A percentile compares a stretch with the other conserved stretches of the same genome.
Evolutionary conservation across 1,140 invertebrate species (phyloP).

Genomic region (Solen grandis): DNA sequence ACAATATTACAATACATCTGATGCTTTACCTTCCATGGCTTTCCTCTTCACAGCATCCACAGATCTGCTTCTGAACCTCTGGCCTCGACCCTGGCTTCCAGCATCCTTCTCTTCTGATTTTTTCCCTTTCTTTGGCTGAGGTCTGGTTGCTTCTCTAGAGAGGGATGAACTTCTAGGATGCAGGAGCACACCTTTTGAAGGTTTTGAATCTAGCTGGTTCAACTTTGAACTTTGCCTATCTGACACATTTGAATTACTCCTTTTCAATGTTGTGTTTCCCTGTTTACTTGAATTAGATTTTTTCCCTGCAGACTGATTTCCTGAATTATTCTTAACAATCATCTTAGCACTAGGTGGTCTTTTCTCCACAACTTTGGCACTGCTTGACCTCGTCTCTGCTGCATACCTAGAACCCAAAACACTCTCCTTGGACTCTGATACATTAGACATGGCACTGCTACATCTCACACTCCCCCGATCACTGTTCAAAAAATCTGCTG

Average conservation of each 20-base stretch:
- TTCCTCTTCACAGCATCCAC: slow-evolving; percentile 55
- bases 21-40: slow-evolving; percentile 62
- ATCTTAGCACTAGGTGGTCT: slow-evolving; percentile 47
- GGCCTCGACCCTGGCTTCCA: neutral
- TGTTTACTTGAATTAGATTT: neutral
- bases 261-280: neutral
- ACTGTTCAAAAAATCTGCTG: neutral
- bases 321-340: slow-evolving; percentile 9
- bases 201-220: slow-evolving; percentile 32
- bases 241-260: slow-evolving; percentile 35
- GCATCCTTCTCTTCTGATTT: slow-evolving; percentile 42
- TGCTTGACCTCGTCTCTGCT: slow-evolving; percentile 42
- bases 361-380: slow-evolving; percentile 49
- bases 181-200: slow-evolving; percentile 46
- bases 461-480: slow-evolving; percentile 7
- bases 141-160: slow-evolving; percentile 12
- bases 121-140: neutral
- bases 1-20: too few species aligned
- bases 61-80: slow-evolving; percentile 31
- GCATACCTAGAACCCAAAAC: slow-evolving; percentile 14
- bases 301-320: neutral
- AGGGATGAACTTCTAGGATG: slow-evolving; percentile 45
- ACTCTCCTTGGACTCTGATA: neutral
- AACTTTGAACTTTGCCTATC: slow-evolving; percentile 22
- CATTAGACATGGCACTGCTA: slow-evolving; percentile 41